phyloP scores from a whole-genome alignment of 2,113 vertebrate genomes.

The Embiotoca jacksoni region DNA sequence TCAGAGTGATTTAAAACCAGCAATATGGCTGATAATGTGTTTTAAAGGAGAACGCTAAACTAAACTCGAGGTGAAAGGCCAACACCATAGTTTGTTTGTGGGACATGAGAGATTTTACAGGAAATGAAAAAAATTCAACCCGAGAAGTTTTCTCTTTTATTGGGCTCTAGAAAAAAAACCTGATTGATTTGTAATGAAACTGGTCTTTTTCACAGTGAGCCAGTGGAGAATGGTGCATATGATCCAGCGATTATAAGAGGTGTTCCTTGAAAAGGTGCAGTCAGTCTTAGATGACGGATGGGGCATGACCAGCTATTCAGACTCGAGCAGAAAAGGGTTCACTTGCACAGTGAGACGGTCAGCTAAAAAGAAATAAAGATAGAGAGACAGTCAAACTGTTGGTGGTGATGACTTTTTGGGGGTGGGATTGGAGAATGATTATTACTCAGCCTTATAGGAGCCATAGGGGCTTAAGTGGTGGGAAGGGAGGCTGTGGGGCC shows the following conservation, averaged over 20 bases:
- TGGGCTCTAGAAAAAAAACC: neutral
- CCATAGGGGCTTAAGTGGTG: constrained; percentile 26
- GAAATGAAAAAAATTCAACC: neutral
- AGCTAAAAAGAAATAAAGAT: neutral
- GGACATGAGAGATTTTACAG: neutral
- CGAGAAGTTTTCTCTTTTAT: neutral
- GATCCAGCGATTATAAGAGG: constrained; percentile 7
- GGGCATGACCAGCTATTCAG: constrained; percentile 35
- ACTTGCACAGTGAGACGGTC: constrained; percentile 3
- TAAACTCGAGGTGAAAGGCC: neutral
- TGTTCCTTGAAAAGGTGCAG: constrained; percentile 38
- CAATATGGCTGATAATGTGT: no score
- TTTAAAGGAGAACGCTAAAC: neutral
- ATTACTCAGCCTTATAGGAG: constrained; percentile 25
- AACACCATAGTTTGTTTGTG: no score
- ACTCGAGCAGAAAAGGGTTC: constrained; percentile 18
- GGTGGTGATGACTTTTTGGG: constrained; percentile 27
- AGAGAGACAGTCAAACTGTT: constrained; percentile 5
- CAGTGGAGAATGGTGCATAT: neutral
- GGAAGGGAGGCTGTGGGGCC: constrained; percentile 25
- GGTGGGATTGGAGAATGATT: constrained; percentile 20
- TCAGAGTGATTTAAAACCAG: no score
- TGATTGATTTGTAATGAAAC: constrained; percentile 3
- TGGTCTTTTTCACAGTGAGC: neutral
- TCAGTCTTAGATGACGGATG: constrained; percentile 29